Conservation (phyloP, 2,113 vertebrate genomes). For the Clupea harengus region DNA sequence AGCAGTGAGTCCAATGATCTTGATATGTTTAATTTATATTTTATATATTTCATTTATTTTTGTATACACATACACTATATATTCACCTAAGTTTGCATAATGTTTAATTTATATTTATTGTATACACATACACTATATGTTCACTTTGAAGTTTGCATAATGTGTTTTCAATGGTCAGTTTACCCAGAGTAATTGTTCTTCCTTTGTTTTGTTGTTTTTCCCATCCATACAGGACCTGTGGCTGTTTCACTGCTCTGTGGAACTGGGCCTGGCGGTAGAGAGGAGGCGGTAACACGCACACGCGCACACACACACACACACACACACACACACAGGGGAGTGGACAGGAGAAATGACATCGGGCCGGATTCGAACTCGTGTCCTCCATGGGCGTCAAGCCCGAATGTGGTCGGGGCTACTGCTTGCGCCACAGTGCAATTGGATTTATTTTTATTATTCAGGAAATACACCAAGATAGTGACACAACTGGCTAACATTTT, state of each 20-base stretch:
- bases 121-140: neutral
- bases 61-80: neutral
- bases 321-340: neutral
- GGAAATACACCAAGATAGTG: neutral
- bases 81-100: too few relatives aligned
- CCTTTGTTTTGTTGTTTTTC: neutral
- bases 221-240: neutral
- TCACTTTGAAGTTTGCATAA: neutral
- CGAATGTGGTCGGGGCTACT: too few relatives aligned
- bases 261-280: neutral
- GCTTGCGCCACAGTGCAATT: too few relatives aligned
- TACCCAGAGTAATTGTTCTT: neutral
- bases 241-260: neutral
- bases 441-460: neutral
- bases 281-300: neutral
- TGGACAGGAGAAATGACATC: too few relatives aligned
- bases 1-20: neutral
- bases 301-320: neutral
- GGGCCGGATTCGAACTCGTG: too few relatives aligned
- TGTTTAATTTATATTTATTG: neutral
- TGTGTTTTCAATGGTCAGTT: neutral
- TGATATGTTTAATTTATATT: neutral
- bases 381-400: too few relatives aligned
- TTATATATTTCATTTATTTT: too few relatives aligned
- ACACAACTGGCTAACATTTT: neutral